phyloP scores from a whole-genome alignment of 2,888 invertebrate species.

The Drosophila sordidapex region DNA sequence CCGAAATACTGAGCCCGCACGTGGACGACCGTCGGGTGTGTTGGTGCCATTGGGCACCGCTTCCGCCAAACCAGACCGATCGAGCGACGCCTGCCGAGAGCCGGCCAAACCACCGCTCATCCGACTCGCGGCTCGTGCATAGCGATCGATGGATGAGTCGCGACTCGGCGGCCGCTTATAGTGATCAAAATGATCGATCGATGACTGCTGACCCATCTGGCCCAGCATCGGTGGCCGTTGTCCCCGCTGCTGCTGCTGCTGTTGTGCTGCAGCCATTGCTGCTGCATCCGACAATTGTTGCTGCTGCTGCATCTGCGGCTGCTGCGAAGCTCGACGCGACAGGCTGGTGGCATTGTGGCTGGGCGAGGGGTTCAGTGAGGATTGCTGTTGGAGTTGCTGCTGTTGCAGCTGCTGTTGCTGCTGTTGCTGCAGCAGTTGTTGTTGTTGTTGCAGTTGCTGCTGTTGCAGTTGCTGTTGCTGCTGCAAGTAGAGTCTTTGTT shows the following conservation, averaged over 20 bases:
- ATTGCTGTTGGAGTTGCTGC: constrained; percentile 73
- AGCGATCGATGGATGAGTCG: constrained; percentile 94
- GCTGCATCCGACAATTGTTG: constrained; percentile 84
- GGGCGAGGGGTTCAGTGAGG: constrained; percentile 69
- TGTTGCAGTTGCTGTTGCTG: constrained; percentile 60
- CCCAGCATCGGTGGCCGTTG: constrained; percentile 86
- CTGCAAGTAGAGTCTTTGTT: constrained; percentile 61
- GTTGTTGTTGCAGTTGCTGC: constrained; percentile 60
- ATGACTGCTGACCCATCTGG: constrained; percentile 86
- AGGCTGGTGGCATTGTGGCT: constrained; percentile 69
- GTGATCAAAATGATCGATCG: constrained; percentile 97
- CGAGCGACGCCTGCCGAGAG: constrained; percentile 92
- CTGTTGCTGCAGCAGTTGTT: constrained; percentile 51
- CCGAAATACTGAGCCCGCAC: constrained; percentile 87
- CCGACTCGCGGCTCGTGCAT: constrained; percentile 89
- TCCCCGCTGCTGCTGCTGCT: constrained; percentile 84
- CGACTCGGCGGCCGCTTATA: constrained; percentile 96
- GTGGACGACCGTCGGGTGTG: constrained; percentile 82
- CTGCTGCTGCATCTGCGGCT: constrained; percentile 52
- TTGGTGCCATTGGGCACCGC: constrained; percentile 58
- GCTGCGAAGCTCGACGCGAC: constrained; percentile 78
- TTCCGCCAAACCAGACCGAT: constrained; percentile 86
- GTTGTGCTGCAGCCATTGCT: constrained; percentile 71
- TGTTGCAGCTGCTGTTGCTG: constrained; percentile 40
- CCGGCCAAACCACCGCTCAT: constrained; percentile 86